Percentiles rank a stretch among this genome's conserved stretches.
Evolutionary conservation across 2,888 invertebrate genomes (phyloP).

Genomic region (Watsonalla binaria): DNA sequence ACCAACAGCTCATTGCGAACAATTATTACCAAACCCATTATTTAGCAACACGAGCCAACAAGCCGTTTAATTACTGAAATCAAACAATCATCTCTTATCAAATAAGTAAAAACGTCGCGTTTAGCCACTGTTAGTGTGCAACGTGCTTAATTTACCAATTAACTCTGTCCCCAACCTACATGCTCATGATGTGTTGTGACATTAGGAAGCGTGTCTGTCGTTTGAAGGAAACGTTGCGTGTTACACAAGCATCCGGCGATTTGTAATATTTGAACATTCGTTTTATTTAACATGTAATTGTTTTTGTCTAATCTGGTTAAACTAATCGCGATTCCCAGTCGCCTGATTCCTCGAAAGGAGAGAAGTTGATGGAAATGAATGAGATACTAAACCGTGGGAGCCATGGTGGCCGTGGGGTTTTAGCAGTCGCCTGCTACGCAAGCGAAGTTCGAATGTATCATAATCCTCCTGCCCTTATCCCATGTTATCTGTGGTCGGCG

Average conservation of each 20-base stretch:
- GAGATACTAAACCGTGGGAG: no score
- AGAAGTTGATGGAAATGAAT: no score
- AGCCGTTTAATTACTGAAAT: not conserved
- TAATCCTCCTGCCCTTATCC: no score
- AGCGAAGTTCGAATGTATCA: no score
- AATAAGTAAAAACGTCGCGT: not conserved
- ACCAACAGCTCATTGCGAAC: no score
- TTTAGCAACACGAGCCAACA: not conserved
- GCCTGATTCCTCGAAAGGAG: no score
- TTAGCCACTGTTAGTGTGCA: slow-evolving; percentile 5
- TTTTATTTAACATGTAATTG: not conserved
- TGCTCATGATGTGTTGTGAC: slow-evolving; percentile 39
- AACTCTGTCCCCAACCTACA: slow-evolving; percentile 53
- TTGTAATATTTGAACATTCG: not conserved
- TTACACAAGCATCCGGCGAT: not conserved
- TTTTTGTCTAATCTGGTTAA: no score
- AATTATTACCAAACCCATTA: not conserved
- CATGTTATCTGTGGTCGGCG: no score
- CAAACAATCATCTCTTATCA: slow-evolving; percentile 2
- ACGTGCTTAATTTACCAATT: slow-evolving; percentile 8
- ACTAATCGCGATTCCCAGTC: no score
- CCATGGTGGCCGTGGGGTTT: no score
- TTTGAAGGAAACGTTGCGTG: not conserved
- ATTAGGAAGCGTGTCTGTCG: slow-evolving; percentile 33
- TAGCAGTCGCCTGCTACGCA: no score